phyloP scores from a whole-genome alignment of 2,113 vertebrate species.

The Dunckerocampus dactyliophorus region DNA sequence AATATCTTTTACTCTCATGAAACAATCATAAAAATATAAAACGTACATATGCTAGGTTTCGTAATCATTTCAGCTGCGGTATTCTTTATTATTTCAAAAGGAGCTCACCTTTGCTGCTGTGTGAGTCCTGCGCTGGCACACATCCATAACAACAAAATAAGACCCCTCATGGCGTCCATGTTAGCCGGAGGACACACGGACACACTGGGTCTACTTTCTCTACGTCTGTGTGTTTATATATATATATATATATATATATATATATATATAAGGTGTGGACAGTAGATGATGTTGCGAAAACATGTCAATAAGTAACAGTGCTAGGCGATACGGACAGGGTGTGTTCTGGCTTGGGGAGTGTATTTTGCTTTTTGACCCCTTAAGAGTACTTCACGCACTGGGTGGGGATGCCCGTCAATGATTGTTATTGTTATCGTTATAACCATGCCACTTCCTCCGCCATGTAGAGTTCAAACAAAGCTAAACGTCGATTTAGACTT shows the following conservation, averaged over 20 bases:
- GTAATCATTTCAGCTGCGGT: no score
- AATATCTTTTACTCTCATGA: not conserved
- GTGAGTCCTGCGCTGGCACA: conserved; percentile 21
- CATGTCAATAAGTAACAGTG: conserved; percentile 55
- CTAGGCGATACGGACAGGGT: conserved; percentile 39
- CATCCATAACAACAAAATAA: conserved; percentile 63
- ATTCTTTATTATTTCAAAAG: no score
- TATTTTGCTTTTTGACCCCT: conserved; percentile 25
- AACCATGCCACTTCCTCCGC: not conserved
- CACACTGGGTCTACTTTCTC: not conserved
- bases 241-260: not conserved
- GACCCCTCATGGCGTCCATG: conserved; percentile 57
- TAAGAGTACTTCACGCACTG: conserved; percentile 19
- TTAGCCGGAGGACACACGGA: conserved; percentile 21
- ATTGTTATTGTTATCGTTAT: not conserved
- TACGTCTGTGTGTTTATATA: conserved; percentile 38
- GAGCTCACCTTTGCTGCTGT: conserved; percentile 49
- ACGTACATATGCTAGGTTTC: no score
- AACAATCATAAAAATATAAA: not conserved
- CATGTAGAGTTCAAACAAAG: not conserved
- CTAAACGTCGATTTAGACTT: no score
- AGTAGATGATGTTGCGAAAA: conserved; percentile 33
- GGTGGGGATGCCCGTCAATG: conserved; percentile 48
- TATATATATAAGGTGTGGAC: conserved; percentile 7
- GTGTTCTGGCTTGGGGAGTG: conserved; percentile 24